Conservation (phyloP, 2,888 invertebrate species). For the Parnassius mnemosyne region DNA sequence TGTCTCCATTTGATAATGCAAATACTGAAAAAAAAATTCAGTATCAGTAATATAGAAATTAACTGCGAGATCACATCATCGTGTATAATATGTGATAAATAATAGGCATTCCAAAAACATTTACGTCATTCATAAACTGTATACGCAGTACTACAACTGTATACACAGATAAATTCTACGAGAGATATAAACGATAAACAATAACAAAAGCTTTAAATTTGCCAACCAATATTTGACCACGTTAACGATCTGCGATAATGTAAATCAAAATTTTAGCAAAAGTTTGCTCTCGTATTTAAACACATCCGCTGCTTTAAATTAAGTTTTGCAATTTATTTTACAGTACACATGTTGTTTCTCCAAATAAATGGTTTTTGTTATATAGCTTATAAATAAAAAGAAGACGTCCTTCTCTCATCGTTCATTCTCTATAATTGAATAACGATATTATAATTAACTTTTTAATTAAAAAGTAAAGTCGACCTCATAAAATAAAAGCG, state of each 20-base stretch:
- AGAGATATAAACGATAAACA: neutral
- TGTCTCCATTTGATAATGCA: too few relatives aligned
- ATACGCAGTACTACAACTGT: too few relatives aligned
- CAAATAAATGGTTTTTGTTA: constrained; percentile 5
- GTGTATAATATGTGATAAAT: too few relatives aligned
- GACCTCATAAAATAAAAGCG: too few relatives aligned
- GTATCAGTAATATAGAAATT: too few relatives aligned
- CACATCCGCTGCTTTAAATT: constrained; percentile 13
- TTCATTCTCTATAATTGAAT: too few relatives aligned
- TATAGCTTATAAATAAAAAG: neutral
- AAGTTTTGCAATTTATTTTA: neutral
- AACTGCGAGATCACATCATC: too few relatives aligned
- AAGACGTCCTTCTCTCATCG: neutral
- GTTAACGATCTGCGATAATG: constrained; percentile 14
- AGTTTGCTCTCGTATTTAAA: constrained; percentile 18
- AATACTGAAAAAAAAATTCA: too few relatives aligned
- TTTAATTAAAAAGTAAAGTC: too few relatives aligned
- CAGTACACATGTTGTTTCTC: neutral
- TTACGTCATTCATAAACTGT: too few relatives aligned
- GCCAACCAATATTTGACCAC: neutral
- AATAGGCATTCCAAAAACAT: too few relatives aligned
- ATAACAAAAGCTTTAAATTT: constrained; percentile 9
- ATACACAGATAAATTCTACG: neutral
- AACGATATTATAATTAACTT: too few relatives aligned
- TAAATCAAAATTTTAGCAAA: constrained; percentile 14